Conservation (phyloP, 2,797 vertebrate species). For the Parauchenoglanis ngamensis region DNA sequence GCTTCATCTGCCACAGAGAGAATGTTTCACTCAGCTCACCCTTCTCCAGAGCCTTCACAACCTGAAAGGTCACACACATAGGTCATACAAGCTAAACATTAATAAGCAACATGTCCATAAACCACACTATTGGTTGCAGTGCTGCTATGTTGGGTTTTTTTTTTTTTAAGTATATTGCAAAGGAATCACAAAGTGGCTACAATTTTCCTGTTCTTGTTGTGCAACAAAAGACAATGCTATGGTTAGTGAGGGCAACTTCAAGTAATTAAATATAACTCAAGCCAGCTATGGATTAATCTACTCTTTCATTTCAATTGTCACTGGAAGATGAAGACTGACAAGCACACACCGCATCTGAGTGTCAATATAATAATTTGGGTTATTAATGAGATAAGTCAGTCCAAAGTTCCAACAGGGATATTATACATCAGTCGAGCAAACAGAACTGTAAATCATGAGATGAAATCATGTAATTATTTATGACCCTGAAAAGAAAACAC, state of each 20-base stretch:
- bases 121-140: not conserved
- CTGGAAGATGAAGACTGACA: not conserved
- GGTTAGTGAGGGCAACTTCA: not conserved
- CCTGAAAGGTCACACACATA: slow-evolving; percentile 68
- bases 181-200: not conserved
- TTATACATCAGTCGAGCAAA: not conserved
- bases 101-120: not conserved
- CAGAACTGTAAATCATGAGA: not conserved
- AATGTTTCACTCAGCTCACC: slow-evolving; percentile 85
- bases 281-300: not conserved
- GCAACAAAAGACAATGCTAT: not conserved
- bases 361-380: not conserved
- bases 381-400: not conserved
- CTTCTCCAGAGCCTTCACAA: slow-evolving; percentile 79
- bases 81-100: not conserved
- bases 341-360: not conserved
- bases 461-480: not conserved
- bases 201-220: not conserved
- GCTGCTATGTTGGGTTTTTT: not conserved
- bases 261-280: not conserved
- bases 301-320: not conserved
- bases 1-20: slow-evolving; percentile 91
- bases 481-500: not conserved
- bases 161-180: not conserved
- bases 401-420: not conserved